Percentiles rank a stretch among this genome's conserved stretches.
Evolutionary conservation across 2,113 vertebrate genomes (phyloP).

Genomic region (Misgurnus anguillicaudatus): DNA sequence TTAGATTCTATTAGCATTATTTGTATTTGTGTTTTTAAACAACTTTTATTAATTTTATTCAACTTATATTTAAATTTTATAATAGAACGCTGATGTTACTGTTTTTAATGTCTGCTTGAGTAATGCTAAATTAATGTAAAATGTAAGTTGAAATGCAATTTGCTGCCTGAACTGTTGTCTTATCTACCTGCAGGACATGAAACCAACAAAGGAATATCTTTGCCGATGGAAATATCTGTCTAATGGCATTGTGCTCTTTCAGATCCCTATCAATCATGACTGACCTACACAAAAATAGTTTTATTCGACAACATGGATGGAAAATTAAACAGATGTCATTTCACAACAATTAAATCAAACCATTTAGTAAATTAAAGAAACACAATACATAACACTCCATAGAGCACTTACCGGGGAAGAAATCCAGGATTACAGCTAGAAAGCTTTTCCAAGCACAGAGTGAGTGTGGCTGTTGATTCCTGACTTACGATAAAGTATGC

Average conservation of each 20-base stretch:
- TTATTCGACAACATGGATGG: too few relatives aligned
- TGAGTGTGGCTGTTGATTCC: constrained; percentile 17
- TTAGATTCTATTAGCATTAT: too few relatives aligned
- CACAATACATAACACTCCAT: neutral
- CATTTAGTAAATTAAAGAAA: too few relatives aligned
- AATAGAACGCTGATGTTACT: neutral
- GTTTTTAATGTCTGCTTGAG: too few relatives aligned
- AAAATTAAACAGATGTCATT: too few relatives aligned
- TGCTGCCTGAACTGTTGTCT: too few relatives aligned
- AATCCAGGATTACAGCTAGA: constrained; percentile 15
- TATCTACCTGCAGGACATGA: constrained; percentile 27
- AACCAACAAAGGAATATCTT: constrained; percentile 28
- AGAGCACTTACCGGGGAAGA: constrained; percentile 19
- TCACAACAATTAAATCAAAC: too few relatives aligned
- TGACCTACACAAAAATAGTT: constrained; percentile 6
- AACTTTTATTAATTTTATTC: too few relatives aligned
- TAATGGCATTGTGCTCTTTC: constrained; percentile 23
- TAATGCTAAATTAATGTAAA: too few relatives aligned
- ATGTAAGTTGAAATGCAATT: too few relatives aligned
- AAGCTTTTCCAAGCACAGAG: constrained; percentile 32
- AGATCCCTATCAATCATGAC: constrained; percentile 36
- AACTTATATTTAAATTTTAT: neutral
- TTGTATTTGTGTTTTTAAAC: too few relatives aligned
- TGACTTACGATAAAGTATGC: constrained; percentile 18
- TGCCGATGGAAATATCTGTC: constrained; percentile 15